Base-by-base conservation (phyloP, 1,140 invertebrate species). In the Ephestia elutella region DNA sequence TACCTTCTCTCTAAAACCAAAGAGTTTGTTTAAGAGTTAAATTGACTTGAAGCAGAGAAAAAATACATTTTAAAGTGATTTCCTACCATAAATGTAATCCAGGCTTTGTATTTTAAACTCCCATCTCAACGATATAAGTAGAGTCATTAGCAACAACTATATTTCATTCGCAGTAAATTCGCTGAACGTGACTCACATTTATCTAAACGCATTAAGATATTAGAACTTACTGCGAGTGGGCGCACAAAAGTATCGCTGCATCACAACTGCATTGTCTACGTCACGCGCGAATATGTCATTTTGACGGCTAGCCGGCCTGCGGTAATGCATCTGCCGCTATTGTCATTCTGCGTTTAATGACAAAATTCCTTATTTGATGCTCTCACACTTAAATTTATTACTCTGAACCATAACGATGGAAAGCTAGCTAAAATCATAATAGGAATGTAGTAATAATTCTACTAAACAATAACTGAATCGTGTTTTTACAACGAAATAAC, bases 231-330 rank as follows among this genome's bases (percentile, higher is more conserved):
- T 35, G 49, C 54, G 32, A 49, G 25, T 54, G 54, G 18, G 64
- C 60, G 49, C 38, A 44, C 38, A 44, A 44, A 38, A 5, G 38
- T 44, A 17, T 44, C 13, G 15, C 38, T 32, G 50, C 9, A 54
- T 25, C 51, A 35, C 38, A 60, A 48, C 68, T 65, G 71, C 66
- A 86, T 86, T 86, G 79, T 86, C 63, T 62, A 61, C 65, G 68
- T 80, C 80, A 86, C 80, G 82, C 63, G 64, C 70, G 66, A 44
- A 62, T 67, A 32, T 59, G 44, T 70, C 64, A 70, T 44, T 44
- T 44, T 44, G 38, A 44, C 38, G 38, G 38, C 15, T 44, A 2
- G 38, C 38, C 0, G 13, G 38, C 5, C 32, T 44, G 38, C 10
- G 38, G 15, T 44, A 44, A 44, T 44, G 38, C 38, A 44, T 44